Percentiles rank a stretch among this genome's conserved stretches.
Conservation (phyloP, 2,113 vertebrate genomes). For the Stegastes partitus region DNA sequence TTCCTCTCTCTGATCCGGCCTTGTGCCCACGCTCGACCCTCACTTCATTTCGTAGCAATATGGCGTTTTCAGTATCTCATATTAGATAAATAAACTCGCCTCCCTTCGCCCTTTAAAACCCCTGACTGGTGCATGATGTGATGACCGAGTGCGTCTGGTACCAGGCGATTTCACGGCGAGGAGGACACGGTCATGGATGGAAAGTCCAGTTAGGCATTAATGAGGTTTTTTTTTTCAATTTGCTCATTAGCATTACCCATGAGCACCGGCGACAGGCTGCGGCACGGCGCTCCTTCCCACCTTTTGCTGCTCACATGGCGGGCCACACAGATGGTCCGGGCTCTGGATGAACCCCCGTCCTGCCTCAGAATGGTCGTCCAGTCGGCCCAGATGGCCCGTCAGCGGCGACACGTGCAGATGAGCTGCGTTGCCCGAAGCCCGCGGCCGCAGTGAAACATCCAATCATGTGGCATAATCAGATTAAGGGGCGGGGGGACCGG, state of each 20-base stretch:
- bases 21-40: slow-evolving; percentile 15
- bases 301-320: slow-evolving; percentile 2
- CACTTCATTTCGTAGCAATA: slow-evolving; percentile 42
- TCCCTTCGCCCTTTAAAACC: slow-evolving; percentile 37
- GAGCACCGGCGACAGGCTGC: slow-evolving; percentile 11
- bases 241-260: slow-evolving; percentile 34
- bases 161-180: slow-evolving; percentile 14
- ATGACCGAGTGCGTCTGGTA: slow-evolving; percentile 27
- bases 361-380: not conserved
- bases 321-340: slow-evolving; percentile 29
- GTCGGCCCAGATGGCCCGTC: slow-evolving; percentile 46
- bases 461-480: slow-evolving; percentile 72
- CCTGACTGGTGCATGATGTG: slow-evolving; percentile 41
- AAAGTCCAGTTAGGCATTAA: slow-evolving; percentile 32
- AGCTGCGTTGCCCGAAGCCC: slow-evolving; percentile 11
- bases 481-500: slow-evolving; percentile 23
- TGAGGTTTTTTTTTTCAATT: slow-evolving; percentile 32
- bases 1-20: slow-evolving; percentile 40
- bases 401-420: slow-evolving; percentile 25
- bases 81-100: slow-evolving; percentile 56
- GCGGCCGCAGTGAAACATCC: slow-evolving; percentile 39
- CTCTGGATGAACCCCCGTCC: slow-evolving; percentile 14
- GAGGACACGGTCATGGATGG: slow-evolving; percentile 36
- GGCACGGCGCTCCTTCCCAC: not conserved
- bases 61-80: slow-evolving; percentile 45